Evolutionary conservation across 1,140 invertebrate species (phyloP).

Genomic region (Drosophila burlai): DNA sequence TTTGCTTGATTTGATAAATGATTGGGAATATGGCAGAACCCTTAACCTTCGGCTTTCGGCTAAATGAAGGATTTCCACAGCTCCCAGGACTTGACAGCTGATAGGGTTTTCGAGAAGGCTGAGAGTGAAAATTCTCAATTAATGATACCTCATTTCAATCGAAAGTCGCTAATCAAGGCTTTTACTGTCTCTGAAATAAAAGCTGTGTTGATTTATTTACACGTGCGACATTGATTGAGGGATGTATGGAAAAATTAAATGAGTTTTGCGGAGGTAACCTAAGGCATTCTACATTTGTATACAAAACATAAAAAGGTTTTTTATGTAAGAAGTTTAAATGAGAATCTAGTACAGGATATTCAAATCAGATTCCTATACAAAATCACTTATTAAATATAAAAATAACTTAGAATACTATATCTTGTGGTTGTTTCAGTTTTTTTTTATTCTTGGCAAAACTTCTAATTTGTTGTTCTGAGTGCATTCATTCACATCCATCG

Average conservation of each 20-base stretch:
- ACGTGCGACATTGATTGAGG: not conserved
- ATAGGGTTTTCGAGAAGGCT: not conserved
- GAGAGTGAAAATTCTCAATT: slow-evolving; percentile 31
- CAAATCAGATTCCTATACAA: too few relatives aligned
- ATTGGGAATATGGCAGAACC: slow-evolving; percentile 58
- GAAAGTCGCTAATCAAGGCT: not conserved
- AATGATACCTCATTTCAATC: slow-evolving; percentile 25
- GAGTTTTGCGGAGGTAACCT: not conserved
- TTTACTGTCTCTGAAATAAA: not conserved
- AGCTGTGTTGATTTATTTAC: not conserved
- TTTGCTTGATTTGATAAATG: slow-evolving; percentile 72
- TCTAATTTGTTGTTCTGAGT: not conserved
- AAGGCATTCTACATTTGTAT: not conserved
- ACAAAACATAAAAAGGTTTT: not conserved
- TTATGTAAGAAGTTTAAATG: not conserved
- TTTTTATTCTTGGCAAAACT: not conserved
- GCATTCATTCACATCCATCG: not conserved
- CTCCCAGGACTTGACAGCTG: slow-evolving; percentile 31
- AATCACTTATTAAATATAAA: not conserved
- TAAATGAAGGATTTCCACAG: slow-evolving; percentile 36
- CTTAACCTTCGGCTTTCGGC: slow-evolving; percentile 2
- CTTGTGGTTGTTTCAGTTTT: too few relatives aligned
- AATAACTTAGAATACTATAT: not conserved
- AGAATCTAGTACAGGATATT: not conserved
- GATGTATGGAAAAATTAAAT: not conserved